Base-by-base conservation (phyloP, 35 echinoderm and acorn worm genomes). In the Ptychodera flava region DNA sequence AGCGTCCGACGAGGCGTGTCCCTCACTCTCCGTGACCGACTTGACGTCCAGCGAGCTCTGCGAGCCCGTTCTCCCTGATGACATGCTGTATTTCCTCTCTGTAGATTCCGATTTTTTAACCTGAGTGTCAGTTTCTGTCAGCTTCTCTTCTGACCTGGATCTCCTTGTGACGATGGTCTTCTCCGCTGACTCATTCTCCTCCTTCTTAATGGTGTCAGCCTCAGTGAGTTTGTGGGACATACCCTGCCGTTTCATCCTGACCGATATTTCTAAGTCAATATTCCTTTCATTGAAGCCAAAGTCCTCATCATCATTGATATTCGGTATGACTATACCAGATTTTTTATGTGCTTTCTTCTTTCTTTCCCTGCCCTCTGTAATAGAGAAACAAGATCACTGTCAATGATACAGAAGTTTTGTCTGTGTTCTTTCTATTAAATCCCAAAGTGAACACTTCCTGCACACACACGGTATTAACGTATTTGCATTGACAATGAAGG, bases 231-330 rank as follows among this genome's bases (percentile, higher is more conserved):
- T 34, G 35, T 36, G 82, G 6, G 37, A 34, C 34, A 34, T 83
- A 35, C 82, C 82, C 1, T 34, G 45, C 22, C 45, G 6, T 64
- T 64, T 64, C 45, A 64, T 89, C 33, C 85, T 81, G 77, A 83
- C 45, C 28, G 91, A 76, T 6, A 79, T 36, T 79, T 93, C 89
- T 2, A 93, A 75, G 78, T 93, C 89, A 34, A 79, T 85, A 35
- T 90, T 93, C 1, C 88, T 84, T 35, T 88, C 92, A 83, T 83
- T 85, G 27, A 93, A 38, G 30, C 89, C 92, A 76, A 88, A 93
- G 0, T 76, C 83, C 53, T 89, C 79, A 16, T 85, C 81, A 38
- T 93, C 92, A 31, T 82, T 93, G 6, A 87, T 33, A 35, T 83
- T 36, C 32, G 16, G 82, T 35, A 37, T 36, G 30, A 27, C 37